Percentiles rank a stretch among this genome's conserved stretches.
These are phyloP conservation scores for Saccostrea echinata DNA, from an alignment of 1,140 invertebrate genomes.

Conservation along the genomic window DNA sequence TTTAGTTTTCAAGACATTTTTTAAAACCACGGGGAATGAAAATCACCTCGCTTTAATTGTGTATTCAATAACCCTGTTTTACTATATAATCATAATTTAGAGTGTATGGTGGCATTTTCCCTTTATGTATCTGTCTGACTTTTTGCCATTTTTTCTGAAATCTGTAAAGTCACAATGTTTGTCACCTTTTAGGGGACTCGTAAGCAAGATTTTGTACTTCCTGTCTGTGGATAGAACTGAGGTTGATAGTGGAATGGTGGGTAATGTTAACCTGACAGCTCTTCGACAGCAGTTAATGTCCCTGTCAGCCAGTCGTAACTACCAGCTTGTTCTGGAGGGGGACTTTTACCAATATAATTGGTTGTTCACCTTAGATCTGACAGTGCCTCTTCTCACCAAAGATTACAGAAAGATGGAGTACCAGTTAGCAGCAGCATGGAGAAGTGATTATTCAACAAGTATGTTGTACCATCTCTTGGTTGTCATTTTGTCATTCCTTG, in stretches of 20 bases:
- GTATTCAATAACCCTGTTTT: too few relatives aligned
- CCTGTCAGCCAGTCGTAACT: not conserved
- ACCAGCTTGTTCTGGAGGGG: not conserved
- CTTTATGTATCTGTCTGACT: too few relatives aligned
- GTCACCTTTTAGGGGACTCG: not conserved
- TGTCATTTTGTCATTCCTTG: too few relatives aligned
- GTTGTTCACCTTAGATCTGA: slow-evolving; percentile 37
- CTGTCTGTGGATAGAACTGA: slow-evolving; percentile 38
- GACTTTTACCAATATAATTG: slow-evolving; percentile 41
- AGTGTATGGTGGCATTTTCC: too few relatives aligned
- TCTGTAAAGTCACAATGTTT: not conserved
- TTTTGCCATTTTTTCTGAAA: too few relatives aligned
- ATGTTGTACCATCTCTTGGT: not conserved
- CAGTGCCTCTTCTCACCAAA: slow-evolving; percentile 31
- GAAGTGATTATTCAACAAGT: not conserved
- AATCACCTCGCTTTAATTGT: too few relatives aligned
- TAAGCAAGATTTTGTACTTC: slow-evolving; percentile 50
- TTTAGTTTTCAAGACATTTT: too few relatives aligned
- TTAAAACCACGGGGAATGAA: too few relatives aligned
- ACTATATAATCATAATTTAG: too few relatives aligned
- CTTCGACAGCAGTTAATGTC: slow-evolving; percentile 15
- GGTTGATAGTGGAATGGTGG: slow-evolving; percentile 38
- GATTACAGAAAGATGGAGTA: slow-evolving; percentile 42
- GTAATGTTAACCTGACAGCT: not conserved
- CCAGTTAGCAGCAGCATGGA: slow-evolving; percentile 42